Evolutionary conservation across 1,140 invertebrate species (phyloP).

Genomic region (Penaeus indicus): DNA sequence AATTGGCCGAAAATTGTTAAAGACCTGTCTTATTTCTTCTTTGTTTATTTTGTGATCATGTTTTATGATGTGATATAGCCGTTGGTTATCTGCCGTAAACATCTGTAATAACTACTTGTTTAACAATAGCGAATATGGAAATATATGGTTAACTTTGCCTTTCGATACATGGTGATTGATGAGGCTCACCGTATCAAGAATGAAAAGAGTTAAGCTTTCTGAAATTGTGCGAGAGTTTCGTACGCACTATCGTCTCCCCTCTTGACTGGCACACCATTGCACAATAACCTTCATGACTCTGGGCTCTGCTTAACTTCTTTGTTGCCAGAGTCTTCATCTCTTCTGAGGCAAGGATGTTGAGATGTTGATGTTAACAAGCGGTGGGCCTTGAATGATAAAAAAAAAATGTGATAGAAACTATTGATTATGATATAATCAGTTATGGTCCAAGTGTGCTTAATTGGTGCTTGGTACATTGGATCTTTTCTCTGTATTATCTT

Average conservation of each 20-base stretch:
- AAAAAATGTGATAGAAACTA: no score
- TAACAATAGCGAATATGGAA: not conserved
- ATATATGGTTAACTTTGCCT: not conserved
- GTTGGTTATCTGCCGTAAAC: no score
- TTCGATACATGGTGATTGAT: conserved; percentile 87
- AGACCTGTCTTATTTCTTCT: no score
- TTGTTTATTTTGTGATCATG: no score
- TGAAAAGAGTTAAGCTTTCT: conserved; percentile 98
- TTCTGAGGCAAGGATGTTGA: conserved; percentile 78
- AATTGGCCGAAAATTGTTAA: no score
- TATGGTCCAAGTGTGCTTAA: no score
- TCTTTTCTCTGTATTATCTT: not conserved
- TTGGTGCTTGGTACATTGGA: not conserved
- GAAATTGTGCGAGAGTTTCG: conserved; percentile 98
- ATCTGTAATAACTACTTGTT: no score
- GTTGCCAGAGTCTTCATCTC: conserved; percentile 98
- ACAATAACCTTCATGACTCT: conserved; percentile 96
- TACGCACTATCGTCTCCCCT: conserved; percentile 94
- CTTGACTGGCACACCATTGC: conserved; percentile 93
- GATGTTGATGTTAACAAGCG: not conserved
- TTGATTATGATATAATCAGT: no score
- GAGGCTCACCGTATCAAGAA: conserved; percentile 99
- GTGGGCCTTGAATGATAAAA: no score
- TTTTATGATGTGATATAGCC: no score
- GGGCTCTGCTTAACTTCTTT: conserved; percentile 99